Evolutionary conservation across 2,113 vertebrate species (phyloP), one percentile per base, ranked within the genome.

Genomic region (Rhinolophus ferrumequinum): DNA sequence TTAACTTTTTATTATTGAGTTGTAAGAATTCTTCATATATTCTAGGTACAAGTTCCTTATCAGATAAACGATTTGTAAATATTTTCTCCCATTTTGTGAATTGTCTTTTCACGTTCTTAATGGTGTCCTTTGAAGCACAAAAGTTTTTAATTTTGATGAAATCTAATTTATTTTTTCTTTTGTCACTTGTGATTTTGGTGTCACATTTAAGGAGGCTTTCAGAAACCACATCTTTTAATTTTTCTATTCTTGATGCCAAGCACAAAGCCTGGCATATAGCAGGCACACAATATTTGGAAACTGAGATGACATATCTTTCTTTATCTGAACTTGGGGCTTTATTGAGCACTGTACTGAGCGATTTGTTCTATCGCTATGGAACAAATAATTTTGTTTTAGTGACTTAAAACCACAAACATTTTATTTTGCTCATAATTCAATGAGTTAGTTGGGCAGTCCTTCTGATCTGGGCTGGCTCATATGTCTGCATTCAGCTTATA

Each of bases 21-120:
- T 87, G 10, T 33, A 72, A 86, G 28, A 41, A 24, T 88, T 92
- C 64, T 84, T 89, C 12, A 76, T 80, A 77, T 79, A 69, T 87
- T 84, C 69, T 80, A 30, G 44, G 86, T 66, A 50, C 4, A 93
- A 93, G 66, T 80, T 8, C 16, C 47, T 90, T 90, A 90, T 60
- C 77, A 89, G 16, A 83, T 66, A 75, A 13, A 72, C 22, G 6
- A 93, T 50, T 79, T 94, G n/a, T 72, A 93, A 70, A 47, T 84
- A 88, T 72, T 72, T 91, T 91, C n/a, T 88, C 41, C 76, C 52
- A 75, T 60, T 85, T 44, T 69, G 52, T 47, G 26, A n/a, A 35
- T 28, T 66, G 54, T 90, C 47, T 87, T 95, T 96, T 89, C 22
- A 88, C 30, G 87, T 72, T 88, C 62, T 83, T 83, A 52, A 64